phyloP scores from a whole-genome alignment of 2,888 invertebrate species.

The Diarsia brunnea region DNA sequence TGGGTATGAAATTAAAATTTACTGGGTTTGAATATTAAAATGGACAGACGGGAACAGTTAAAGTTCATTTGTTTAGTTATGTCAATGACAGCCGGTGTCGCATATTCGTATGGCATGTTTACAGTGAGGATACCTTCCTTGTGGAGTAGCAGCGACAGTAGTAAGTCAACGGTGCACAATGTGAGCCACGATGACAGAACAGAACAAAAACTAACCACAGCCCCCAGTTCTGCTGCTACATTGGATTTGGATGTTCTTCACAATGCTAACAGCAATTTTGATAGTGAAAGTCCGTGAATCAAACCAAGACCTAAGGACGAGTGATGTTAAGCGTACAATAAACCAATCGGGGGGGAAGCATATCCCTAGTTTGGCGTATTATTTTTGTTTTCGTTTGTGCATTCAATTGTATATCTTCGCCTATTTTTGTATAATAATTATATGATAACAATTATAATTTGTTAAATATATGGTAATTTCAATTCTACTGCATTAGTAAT shows the following conservation, averaged over 20 bases:
- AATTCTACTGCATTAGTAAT: not conserved
- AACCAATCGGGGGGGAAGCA: not conserved
- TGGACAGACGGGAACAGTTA: conserved; percentile 81
- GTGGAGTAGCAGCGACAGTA: conserved; percentile 13
- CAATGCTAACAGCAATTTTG: conserved; percentile 6
- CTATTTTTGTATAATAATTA: conserved; percentile 1
- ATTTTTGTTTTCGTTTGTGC: conserved; percentile 19
- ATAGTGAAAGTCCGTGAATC: conserved; percentile 39
- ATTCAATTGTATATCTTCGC: conserved; percentile 21
- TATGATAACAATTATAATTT: conserved; percentile 14
- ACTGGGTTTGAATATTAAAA: conserved; percentile 65
- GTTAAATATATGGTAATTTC: conserved; percentile 21
- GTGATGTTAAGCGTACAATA: conserved; percentile 42
- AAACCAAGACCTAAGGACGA: not conserved
- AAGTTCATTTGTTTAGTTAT: conserved; percentile 78
- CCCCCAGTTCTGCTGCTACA: not conserved
- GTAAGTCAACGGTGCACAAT: conserved; percentile 1
- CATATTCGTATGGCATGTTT: conserved; percentile 80
- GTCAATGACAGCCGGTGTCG: conserved; percentile 79
- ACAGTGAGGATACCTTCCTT: conserved; percentile 59
- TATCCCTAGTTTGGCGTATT: not conserved
- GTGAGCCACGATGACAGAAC: conserved; percentile 69
- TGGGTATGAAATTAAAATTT: conserved; percentile 71
- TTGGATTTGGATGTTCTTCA: conserved; percentile 21
- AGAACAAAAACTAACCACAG: conserved; percentile 64